phyloP scores from a whole-genome alignment of 2,797 vertebrate species.

The Euthynnus affinis region DNA sequence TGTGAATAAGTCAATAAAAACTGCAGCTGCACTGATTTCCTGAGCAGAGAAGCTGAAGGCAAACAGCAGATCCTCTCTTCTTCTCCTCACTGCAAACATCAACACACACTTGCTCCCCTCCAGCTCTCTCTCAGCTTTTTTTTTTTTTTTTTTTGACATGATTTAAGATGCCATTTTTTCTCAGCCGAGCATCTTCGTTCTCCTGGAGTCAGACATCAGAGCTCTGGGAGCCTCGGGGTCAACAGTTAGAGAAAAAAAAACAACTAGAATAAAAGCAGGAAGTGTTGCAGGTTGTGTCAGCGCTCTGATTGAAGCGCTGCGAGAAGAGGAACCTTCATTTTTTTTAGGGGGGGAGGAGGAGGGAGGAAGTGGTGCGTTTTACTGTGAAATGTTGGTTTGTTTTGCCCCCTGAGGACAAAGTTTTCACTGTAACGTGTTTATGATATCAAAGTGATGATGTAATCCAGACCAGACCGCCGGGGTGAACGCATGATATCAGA shows the following conservation, averaged over 20 bases:
- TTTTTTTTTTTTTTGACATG: not conserved
- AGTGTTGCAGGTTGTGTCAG: not conserved
- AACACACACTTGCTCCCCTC: not conserved
- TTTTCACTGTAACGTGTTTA: not conserved
- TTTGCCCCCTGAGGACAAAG: not conserved
- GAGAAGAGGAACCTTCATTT: not conserved
- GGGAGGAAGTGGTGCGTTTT: not conserved
- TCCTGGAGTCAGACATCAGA: not conserved
- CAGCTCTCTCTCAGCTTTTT: not conserved
- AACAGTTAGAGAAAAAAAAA: not conserved
- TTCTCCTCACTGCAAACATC: not conserved
- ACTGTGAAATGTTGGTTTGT: conserved; percentile 11
- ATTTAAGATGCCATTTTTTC: conserved; percentile 21
- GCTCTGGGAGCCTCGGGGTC: not conserved
- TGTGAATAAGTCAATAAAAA: no score
- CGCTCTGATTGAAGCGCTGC: not conserved
- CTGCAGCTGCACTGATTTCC: not conserved
- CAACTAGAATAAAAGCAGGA: not conserved
- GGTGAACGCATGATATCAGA: conserved; percentile 10
- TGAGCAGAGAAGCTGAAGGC: not conserved
- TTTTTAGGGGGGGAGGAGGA: accelerated
- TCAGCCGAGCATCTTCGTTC: not conserved
- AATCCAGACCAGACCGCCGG: conserved; percentile 8
- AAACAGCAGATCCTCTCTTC: not conserved
- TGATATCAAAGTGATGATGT: conserved; percentile 38